Evolutionary conservation across 2,797 vertebrate genomes (phyloP), one percentile per base, ranked within the genome.

Genomic region (Neolamprologus multifasciatus): DNA sequence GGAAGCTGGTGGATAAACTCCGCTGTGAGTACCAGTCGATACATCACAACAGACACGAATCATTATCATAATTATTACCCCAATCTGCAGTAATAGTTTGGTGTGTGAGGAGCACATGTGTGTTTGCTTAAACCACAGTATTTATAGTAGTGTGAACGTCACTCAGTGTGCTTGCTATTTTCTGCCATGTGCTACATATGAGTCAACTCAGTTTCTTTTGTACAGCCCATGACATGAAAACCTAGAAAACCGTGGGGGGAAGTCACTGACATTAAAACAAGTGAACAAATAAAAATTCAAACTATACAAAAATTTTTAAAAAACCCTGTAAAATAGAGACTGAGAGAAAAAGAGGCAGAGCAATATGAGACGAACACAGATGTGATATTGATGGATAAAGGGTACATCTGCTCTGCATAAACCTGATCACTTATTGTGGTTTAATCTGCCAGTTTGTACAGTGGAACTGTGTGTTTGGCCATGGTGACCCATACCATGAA

Each of bases 1-100:
- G 98, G 7, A 99, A 99, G 86, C 97, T 99, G 80, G 93, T 99
- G 86, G 98, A 99, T 96, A 99, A 99, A 91, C 96, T 99, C 1
- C 96, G 98, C 93, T 99, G 98, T 99, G 93, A 99, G 98, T 99
- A 82, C 23, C n/a, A 23, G 10, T 6, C 2, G 1, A 80, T 52
- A 54, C 21, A 51, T 3, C 4, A 13, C 16, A 69, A 21, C 36
- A 55, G n/a, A 81, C 17, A 7, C 5, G 3, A 33, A 59, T 59
- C 26, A 50, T 31, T 17, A 10, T 74, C 16, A 48, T 74, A 48
- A 40, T 23, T 69, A 9, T 69, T 23, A 50, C 16, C 16, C 1
- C 9, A 17, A 48, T 74, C 26, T 76, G 3, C 71, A 31, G 43
- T 19, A 50, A 31, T 76, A 50, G 43, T 76, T 50, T 76, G 10